Base-by-base conservation (phyloP, 2,888 invertebrate species). In the Crioceris asparagi region DNA sequence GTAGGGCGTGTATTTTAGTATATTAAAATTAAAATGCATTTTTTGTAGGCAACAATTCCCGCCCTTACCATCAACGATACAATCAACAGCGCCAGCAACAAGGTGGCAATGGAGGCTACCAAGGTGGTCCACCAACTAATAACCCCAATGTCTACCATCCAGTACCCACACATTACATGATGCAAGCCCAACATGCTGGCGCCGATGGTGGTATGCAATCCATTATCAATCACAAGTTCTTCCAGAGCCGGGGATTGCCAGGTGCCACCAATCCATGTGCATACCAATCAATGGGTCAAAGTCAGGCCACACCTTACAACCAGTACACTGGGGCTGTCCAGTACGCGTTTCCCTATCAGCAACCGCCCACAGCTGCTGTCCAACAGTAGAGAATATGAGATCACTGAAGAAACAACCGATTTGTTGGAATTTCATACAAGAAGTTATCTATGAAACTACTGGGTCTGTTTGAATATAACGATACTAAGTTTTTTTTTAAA, bases 281-380 rank as follows among this genome's bases (percentile, higher is more conserved):
- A 33, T 74, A 72, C 53, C 72, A 74, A 50, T 71, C 71, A 11
- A 67, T 79, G 71, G 53, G 76, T 62, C 49, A 74, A 65, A 49
- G 53, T 26, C 56, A 56, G 34, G 50, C 38, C 31, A 40, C 44
- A 3, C 35, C 42, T 1, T 80, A 77, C 57, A 75, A 77, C 36
- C 79, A 81, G 61, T 79, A 78, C 61, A 75, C 77, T 36, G 74
- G 78, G 3, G 73, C 79, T 10, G 73, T 79, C 59, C 72, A 76
- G 6, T 79, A 79, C 61, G 52, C 60, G 61, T 78, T 53, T 65
- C 75, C 61, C 56, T 80, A 62, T 67, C 75, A 67, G 56, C 79
- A 62, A 62, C 70, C 80, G 21, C 75, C 81, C 30, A 77, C 82
- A 30, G 65, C 68, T 21, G 62, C 67, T 21, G 82, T 83, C 37